These are phyloP conservation scores for Drosophila grimshawi DNA, from an alignment of 1,140 invertebrate species.

Conservation along the genomic window DNA sequence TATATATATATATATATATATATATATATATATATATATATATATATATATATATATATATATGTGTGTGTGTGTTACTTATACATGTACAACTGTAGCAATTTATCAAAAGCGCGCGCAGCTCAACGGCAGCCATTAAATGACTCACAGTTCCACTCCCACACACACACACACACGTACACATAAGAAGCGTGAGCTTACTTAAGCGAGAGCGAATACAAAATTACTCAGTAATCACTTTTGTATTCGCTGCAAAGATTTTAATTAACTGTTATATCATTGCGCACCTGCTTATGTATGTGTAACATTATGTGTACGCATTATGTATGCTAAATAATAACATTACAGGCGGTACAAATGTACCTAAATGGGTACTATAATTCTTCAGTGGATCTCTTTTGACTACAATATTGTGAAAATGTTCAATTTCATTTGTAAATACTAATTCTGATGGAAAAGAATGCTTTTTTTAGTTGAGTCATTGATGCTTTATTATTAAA, in stretches of 20 bases:
- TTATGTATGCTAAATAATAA: conserved; percentile 1
- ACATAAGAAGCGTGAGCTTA: neutral
- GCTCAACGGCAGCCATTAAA: conserved; percentile 40
- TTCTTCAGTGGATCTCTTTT: too few relatives aligned
- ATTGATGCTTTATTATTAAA: too few relatives aligned
- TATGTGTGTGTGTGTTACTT: too few relatives aligned
- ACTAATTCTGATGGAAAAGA: too few relatives aligned
- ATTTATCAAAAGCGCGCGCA: conserved; percentile 52
- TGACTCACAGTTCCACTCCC: conserved; percentile 13
- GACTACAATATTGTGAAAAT: too few relatives aligned
- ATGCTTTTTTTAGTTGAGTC: too few relatives aligned
- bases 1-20: too few relatives aligned
- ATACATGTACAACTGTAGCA: conserved; percentile 19
- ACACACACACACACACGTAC: neutral
- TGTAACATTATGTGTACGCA: neutral
- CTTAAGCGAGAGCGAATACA: conserved; percentile 4
- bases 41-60: neutral
- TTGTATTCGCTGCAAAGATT: conserved; percentile 21
- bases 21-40: neutral
- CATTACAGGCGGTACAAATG: neutral
- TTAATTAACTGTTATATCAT: conserved; percentile 73
- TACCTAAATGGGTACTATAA: too few relatives aligned
- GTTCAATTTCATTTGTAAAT: too few relatives aligned
- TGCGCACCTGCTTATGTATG: neutral
- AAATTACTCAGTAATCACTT: conserved; percentile 3